These are phyloP conservation scores for Drosophila fulvimacula DNA, from an alignment of 2,888 invertebrate genomes.

Conservation along the genomic window DNA sequence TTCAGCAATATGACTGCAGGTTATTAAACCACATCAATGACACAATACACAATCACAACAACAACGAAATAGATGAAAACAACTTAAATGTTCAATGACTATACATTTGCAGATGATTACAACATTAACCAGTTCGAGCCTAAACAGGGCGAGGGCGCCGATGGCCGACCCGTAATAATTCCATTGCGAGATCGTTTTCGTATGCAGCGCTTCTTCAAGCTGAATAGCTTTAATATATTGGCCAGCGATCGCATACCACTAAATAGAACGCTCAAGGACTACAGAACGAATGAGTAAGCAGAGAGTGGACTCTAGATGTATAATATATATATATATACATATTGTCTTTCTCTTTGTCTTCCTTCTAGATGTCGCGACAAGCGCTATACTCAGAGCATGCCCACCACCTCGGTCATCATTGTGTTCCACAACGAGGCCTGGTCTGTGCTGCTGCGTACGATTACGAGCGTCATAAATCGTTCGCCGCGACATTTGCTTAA, in stretches of 20 bases:
- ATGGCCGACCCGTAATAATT: conserved; percentile 92
- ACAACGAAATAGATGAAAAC: neutral
- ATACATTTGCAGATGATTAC: conserved; percentile 82
- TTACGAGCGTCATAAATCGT: conserved; percentile 96
- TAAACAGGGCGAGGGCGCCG: conserved; percentile 89
- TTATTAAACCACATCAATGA: conserved; percentile 60
- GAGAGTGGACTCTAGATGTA: neutral
- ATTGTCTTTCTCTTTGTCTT: neutral
- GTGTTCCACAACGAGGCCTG: conserved; percentile 99
- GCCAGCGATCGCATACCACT: conserved; percentile 95
- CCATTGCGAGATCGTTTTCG: conserved; percentile 90
- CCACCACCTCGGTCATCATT: conserved; percentile 95
- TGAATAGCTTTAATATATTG: conserved; percentile 94
- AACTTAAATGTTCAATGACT: conserved; percentile 43
- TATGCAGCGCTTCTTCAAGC: conserved; percentile 91
- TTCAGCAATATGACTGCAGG: conserved; percentile 93
- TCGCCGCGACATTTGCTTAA: conserved; percentile 91
- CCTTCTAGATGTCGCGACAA: conserved; percentile 87
- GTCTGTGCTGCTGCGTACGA: conserved; percentile 97
- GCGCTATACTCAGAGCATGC: conserved; percentile 88
- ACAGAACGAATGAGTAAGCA: conserved; percentile 90
- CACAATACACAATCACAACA: conserved; percentile 43
- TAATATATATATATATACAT: neutral
- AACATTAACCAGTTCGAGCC: conserved; percentile 93
- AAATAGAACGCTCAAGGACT: conserved; percentile 93